Conservation (phyloP, 2,113 vertebrate species). For the Dromaius novaehollandiae region DNA sequence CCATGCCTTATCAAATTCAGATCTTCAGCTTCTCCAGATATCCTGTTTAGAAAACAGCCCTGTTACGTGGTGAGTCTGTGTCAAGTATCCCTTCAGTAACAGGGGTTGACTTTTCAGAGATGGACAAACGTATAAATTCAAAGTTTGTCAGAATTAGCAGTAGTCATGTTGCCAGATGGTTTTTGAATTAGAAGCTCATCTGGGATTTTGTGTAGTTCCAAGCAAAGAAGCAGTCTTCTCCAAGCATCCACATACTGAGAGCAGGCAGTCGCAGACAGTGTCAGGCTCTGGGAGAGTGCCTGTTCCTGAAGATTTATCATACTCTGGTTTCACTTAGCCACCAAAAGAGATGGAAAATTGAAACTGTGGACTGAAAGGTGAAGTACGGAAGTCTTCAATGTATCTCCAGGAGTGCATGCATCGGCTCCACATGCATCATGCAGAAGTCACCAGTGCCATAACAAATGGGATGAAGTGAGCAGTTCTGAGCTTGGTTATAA, state of each 20-base stretch:
- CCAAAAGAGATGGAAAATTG: neutral
- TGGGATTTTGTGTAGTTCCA: neutral
- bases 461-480: neutral
- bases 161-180: neutral
- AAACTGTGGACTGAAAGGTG: neutral
- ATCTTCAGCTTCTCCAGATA: neutral
- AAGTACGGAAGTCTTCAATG: neutral
- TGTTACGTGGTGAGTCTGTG: neutral
- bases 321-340: neutral
- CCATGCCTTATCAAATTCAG: neutral
- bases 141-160: neutral
- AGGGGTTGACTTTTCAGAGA: neutral
- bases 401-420: neutral
- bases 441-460: neutral
- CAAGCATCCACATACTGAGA: rapidly evolving
- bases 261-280: neutral
- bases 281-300: neutral
- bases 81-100: neutral
- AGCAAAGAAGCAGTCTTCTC: neutral
- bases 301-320: rapidly evolving
- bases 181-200: neutral
- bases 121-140: neutral
- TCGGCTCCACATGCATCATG: no score
- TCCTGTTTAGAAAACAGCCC: neutral
- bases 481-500: neutral